A percentile compares a stretch with the other conserved stretches of the same genome.
These are phyloP conservation scores for Galagoides demidoff DNA, from an alignment of 2,797 vertebrate species.

Conservation along the genomic window DNA sequence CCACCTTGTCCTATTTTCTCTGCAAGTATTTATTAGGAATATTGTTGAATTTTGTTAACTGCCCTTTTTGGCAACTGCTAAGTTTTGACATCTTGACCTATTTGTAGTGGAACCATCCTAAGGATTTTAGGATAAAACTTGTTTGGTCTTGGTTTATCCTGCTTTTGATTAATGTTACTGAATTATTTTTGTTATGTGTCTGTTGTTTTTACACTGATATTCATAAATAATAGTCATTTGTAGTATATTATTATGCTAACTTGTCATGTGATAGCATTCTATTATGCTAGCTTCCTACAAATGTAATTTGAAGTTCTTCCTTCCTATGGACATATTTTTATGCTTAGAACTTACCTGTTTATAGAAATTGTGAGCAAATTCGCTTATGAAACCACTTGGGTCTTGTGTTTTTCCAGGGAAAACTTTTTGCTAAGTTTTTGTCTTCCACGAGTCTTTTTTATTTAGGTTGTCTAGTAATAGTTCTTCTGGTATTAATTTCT, in stretches of 20 bases:
- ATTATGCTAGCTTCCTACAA: slow-evolving; percentile 18
- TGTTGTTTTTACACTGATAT: neutral
- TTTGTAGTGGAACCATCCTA: neutral
- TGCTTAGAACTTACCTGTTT: neutral
- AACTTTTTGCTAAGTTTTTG: slow-evolving; percentile 21
- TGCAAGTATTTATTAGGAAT: slow-evolving; percentile 28
- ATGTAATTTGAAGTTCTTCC: slow-evolving; percentile 1
- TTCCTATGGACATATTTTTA: slow-evolving; percentile 40
- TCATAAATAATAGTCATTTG: slow-evolving; percentile 26
- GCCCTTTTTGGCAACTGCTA: neutral
- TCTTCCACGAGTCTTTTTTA: slow-evolving; percentile 9
- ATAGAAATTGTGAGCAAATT: slow-evolving; percentile 41
- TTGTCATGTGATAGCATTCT: neutral
- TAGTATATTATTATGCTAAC: neutral
- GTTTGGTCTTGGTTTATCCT: slow-evolving; percentile 28
- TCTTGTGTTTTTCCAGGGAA: neutral
- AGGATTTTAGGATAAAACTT: neutral
- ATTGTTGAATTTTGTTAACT: slow-evolving; percentile 36
- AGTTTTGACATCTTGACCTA: neutral
- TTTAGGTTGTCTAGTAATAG: slow-evolving; percentile 35
- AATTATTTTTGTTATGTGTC: slow-evolving; percentile 41
- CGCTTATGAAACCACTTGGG: neutral
- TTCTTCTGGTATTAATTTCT: slow-evolving; percentile 51
- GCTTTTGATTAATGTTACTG: slow-evolving; percentile 14
- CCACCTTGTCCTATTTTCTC: slow-evolving; percentile 10